phyloP scores from a whole-genome alignment of 2,113 vertebrate species.

The Ovibos moschatus region DNA sequence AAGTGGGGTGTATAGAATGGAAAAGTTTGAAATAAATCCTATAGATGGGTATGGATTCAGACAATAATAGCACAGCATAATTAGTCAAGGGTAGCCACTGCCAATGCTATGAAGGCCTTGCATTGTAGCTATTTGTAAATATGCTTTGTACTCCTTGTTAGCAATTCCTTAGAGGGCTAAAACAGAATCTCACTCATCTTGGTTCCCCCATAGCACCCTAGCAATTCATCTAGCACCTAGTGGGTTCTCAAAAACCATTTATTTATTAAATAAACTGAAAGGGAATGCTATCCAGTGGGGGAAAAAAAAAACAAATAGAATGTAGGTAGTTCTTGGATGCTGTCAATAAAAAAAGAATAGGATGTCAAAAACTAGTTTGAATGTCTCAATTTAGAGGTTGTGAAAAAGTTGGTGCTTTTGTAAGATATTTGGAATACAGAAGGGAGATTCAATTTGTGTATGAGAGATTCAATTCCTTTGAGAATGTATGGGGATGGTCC shows the following conservation, averaged over 20 bases:
- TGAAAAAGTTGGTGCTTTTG: neutral
- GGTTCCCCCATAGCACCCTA: neutral
- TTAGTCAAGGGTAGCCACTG: neutral
- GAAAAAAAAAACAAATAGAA: neutral
- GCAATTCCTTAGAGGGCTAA: neutral
- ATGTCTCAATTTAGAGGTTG: neutral
- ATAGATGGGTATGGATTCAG: neutral
- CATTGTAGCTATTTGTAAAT: neutral
- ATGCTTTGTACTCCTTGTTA: neutral
- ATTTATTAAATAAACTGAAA: neutral
- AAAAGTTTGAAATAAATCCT: conserved; percentile 8
- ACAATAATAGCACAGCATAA: neutral
- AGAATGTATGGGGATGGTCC: neutral
- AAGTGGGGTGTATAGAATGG: neutral
- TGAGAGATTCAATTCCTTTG: neutral
- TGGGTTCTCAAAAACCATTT: neutral
- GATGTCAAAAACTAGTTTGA: neutral
- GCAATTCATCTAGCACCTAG: neutral
- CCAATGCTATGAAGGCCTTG: neutral
- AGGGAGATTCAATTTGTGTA: neutral
- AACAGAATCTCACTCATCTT: conserved; percentile 1
- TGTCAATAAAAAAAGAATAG: neutral
- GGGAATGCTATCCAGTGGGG: neutral
- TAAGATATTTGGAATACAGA: neutral
- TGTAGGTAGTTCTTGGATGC: neutral